A percentile compares a stretch with the other conserved stretches of the same genome.
phyloP scores from a whole-genome alignment of 2,888 invertebrate genomes.

The Xestia ashworthii region DNA sequence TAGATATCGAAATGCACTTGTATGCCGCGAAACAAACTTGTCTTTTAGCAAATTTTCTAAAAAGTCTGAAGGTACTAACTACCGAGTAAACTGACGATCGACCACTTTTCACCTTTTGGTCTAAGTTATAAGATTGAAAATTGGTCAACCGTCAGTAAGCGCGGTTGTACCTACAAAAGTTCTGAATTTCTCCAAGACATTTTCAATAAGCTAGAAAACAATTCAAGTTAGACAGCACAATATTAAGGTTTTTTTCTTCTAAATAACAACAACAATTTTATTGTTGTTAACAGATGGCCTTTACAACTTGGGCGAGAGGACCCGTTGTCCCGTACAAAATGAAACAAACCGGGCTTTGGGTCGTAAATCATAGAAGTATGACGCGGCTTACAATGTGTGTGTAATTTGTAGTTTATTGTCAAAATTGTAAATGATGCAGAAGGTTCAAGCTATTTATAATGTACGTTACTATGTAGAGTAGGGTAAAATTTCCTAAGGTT shows the following conservation, averaged over 20 bases:
- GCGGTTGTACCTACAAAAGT: background rate
- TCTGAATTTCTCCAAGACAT: background rate
- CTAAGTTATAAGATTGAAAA: no score
- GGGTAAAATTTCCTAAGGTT: background rate
- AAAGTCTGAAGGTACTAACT: background rate
- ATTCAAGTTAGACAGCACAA: conserved; percentile 10
- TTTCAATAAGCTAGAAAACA: conserved; percentile 1
- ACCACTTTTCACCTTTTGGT: no score
- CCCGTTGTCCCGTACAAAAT: conserved; percentile 14
- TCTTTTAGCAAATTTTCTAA: background rate
- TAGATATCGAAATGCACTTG: background rate
- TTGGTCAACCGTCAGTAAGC: no score
- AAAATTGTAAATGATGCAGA: conserved; percentile 35
- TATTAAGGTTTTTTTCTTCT: conserved; percentile 26
- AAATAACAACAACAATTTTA: conserved; percentile 15
- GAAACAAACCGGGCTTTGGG: conserved; percentile 27
- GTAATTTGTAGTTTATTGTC: conserved; percentile 48
- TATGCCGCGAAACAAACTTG: background rate
- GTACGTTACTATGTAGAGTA: background rate
- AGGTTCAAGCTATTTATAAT: background rate
- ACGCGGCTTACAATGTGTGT: conserved; percentile 29
- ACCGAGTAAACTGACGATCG: no score
- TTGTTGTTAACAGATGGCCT: conserved; percentile 43
- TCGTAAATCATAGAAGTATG: conserved; percentile 56
- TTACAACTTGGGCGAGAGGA: conserved; percentile 33